Base-by-base conservation (phyloP, 1,140 invertebrate genomes). In the Macrobrachium rosenbergii region DNA sequence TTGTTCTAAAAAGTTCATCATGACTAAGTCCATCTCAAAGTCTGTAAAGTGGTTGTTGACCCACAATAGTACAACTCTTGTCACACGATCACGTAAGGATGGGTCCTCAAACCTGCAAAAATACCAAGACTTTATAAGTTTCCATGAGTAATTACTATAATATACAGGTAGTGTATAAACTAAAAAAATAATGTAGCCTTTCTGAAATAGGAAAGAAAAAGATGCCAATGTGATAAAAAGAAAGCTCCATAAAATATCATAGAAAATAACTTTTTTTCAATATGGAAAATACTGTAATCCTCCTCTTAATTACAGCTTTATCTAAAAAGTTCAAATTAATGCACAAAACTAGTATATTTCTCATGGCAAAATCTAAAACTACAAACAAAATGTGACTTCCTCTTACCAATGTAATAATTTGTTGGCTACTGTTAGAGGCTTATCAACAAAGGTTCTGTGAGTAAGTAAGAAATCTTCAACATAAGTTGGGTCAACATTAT, bases 1-100 rank as follows among this genome's bases (percentile, higher is more conserved):
- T 78, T 95, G 95, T 92, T 99, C 98, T 72, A 99, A 92, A 91
- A 99, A 98, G 89, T 98, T 97, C 95, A 98, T 98, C 97, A 99
- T 98, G 60, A 95, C 94, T 52, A 97, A 95, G 93, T 98, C 96
- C 10, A 95, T 98, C 93, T 99, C 99, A 93, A 99, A 99, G 92
- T 99, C 99, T 43, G 98, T 99, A 91, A 99, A 99, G 93, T 99
- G 98, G 92, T 99, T 99, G 92, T 99, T 99, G 0, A 99, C 98
- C 99, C 99, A 99, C 0, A 99, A 91, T 3, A 99, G 93, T 0
- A 99, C 96, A 0, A 99, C 98, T 83, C 98, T 93, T 0, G 98
- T 98, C 0, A 99, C 98, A 91, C 97, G 93, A 92, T 99, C 97
- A 78, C 97, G 93, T 8, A 96, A 94, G 78, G 94, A 93, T 5